phyloP scores from a whole-genome alignment of 1,140 invertebrate species.

The Papilio polytes region DNA sequence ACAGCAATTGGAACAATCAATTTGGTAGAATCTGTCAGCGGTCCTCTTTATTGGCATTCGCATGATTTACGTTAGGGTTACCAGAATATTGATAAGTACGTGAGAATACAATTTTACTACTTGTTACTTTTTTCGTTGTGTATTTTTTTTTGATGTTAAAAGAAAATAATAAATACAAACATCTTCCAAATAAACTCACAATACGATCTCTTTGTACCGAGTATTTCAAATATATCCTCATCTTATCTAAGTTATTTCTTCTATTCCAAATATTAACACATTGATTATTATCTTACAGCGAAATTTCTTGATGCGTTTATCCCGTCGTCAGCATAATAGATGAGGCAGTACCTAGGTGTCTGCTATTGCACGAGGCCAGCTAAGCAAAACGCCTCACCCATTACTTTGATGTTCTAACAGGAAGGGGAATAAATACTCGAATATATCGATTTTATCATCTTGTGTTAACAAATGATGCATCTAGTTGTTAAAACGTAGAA shows the following conservation, averaged over 20 bases:
- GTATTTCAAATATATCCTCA: too few species aligned
- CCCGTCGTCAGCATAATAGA: background rate
- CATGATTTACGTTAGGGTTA: constrained; percentile 45
- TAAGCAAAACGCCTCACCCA: constrained; percentile 41
- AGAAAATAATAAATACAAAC: too few species aligned
- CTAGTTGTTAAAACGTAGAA: background rate
- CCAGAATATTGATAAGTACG: background rate
- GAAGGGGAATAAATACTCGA: constrained; percentile 41
- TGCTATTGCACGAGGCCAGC: constrained; percentile 24
- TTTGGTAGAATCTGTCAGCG: constrained; percentile 41
- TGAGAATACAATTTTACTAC: background rate
- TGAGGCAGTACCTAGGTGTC: constrained; percentile 43
- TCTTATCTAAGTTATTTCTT: too few species aligned
- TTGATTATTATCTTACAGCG: too few species aligned
- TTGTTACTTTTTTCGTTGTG: too few species aligned
- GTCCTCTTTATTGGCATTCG: constrained; percentile 46
- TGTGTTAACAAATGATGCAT: background rate
- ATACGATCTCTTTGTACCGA: too few species aligned
- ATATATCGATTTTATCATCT: constrained; percentile 42
- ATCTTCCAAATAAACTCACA: too few species aligned
- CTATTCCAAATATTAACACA: too few species aligned
- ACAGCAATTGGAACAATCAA: constrained; percentile 38
- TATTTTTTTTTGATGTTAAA: too few species aligned
- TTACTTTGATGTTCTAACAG: constrained; percentile 64
- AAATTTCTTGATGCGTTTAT: background rate